phyloP scores from a whole-genome alignment of 2,888 invertebrate species.

The Rhorus exstirpatorius region DNA sequence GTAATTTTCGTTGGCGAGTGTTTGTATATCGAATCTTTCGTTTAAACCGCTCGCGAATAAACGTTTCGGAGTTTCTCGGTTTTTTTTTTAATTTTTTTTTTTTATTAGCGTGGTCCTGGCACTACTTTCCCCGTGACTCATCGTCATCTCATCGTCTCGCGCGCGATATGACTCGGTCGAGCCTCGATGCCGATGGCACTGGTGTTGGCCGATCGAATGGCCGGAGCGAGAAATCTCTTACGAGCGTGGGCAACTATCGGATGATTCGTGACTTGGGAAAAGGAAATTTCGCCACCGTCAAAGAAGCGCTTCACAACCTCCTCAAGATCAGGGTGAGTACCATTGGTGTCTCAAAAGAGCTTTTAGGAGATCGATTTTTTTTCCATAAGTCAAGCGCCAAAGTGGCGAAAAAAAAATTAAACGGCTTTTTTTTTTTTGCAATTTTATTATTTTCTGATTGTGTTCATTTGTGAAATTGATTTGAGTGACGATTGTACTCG shows the following conservation, averaged over 20 bases:
- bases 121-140: slow-evolving; percentile 32
- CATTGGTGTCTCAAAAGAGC: too few species aligned
- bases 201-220: slow-evolving; percentile 45
- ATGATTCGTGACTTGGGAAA: slow-evolving; percentile 91
- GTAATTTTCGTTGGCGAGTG: background rate
- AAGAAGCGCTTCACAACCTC: slow-evolving; percentile 90
- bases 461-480: too few species aligned
- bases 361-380: too few species aligned
- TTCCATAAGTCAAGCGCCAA: too few species aligned
- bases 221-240: slow-evolving; percentile 83
- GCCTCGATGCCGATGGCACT: slow-evolving; percentile 76
- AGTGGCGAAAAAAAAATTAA: too few species aligned
- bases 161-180: slow-evolving; percentile 68
- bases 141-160: background rate
- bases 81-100: slow-evolving; percentile 22
- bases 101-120: background rate
- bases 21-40: background rate
- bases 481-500: too few species aligned
- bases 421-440: too few species aligned
- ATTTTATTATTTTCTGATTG: too few species aligned
- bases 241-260: slow-evolving; percentile 90
- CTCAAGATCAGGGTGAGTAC: slow-evolving; percentile 90
- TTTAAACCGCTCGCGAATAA: background rate
- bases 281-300: slow-evolving; percentile 92
- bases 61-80: slow-evolving; percentile 5